phyloP scores from a whole-genome alignment of 2,797 vertebrate genomes.

The Sebastes reedi region DNA sequence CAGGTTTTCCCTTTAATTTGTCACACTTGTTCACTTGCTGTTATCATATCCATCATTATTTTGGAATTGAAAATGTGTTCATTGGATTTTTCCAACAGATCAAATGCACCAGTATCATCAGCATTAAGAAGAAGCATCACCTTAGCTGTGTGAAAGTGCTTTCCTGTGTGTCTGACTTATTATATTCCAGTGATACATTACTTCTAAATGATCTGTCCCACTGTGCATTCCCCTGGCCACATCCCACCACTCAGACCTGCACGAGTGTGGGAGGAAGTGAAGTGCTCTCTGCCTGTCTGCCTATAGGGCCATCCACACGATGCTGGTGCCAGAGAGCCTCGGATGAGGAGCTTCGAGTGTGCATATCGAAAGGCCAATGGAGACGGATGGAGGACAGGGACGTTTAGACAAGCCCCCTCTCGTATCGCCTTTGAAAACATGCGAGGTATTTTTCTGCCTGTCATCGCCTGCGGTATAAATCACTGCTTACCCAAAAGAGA shows the following conservation, averaged over 20 bases:
- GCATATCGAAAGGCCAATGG: constrained; percentile 62
- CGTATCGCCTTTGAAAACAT: constrained; percentile 55
- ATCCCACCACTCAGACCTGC: constrained; percentile 50
- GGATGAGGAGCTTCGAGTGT: constrained; percentile 60
- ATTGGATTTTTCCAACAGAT: neutral
- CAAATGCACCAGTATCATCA: neutral
- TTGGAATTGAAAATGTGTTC: neutral
- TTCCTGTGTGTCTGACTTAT: constrained; percentile 43
- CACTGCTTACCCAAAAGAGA: constrained; percentile 48
- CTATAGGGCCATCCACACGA: constrained; percentile 55
- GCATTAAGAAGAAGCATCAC: neutral
- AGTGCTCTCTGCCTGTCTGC: constrained; percentile 55
- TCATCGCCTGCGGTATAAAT: constrained; percentile 57
- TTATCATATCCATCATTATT: neutral
- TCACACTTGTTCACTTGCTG: neutral
- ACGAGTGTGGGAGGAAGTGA: constrained; percentile 56
- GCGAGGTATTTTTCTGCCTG: constrained; percentile 55
- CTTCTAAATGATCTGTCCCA: constrained; percentile 52
- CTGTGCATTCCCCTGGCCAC: constrained; percentile 14
- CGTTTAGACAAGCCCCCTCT: constrained; percentile 54
- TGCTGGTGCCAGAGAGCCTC: constrained; percentile 44
- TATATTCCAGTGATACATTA: constrained; percentile 55
- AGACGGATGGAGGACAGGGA: constrained; percentile 65
- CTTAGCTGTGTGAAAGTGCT: constrained; percentile 23
- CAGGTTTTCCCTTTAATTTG: neutral